Evolutionary conservation across 2,113 vertebrate species (phyloP).

Genomic region (Hippoglossus stenolepis): DNA sequence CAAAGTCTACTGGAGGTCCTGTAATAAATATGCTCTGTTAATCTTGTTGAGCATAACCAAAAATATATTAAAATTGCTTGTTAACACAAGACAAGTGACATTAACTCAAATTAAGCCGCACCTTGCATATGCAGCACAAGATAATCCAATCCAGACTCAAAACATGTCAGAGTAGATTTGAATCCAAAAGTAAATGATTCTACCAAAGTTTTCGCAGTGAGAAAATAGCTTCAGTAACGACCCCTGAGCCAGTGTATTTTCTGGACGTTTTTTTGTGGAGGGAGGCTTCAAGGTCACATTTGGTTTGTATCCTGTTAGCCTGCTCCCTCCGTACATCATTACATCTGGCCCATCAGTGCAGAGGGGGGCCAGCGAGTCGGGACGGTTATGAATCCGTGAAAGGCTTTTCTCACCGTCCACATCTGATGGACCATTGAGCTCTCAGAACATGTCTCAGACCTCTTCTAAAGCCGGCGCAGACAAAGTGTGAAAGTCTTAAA

Average conservation of each 20-base stretch:
- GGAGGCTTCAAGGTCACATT: conserved; percentile 26
- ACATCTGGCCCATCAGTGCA: conserved; percentile 11
- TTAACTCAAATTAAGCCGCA: neutral
- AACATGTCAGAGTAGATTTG: too few relatives aligned
- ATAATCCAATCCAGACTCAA: neutral
- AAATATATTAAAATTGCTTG: neutral
- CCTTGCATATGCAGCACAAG: neutral
- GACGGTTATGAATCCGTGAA: conserved; percentile 12
- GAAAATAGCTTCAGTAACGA: neutral
- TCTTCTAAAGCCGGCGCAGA: neutral
- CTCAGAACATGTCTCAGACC: neutral
- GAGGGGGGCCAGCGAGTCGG: neutral
- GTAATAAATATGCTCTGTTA: too few relatives aligned
- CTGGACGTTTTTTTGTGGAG: neutral
- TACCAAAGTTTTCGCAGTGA: neutral
- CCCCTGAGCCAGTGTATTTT: neutral
- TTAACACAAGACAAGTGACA: neutral
- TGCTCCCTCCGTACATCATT: conserved; percentile 19
- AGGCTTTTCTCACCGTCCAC: conserved; percentile 8
- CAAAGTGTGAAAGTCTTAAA: conserved; percentile 6
- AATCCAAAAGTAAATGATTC: too few relatives aligned
- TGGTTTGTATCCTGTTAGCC: neutral
- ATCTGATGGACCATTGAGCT: conserved; percentile 15
- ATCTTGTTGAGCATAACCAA: neutral
- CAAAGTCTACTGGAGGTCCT: neutral